Base-by-base conservation (phyloP, 2,888 invertebrate species). In the Drosophila flavopinicola region DNA sequence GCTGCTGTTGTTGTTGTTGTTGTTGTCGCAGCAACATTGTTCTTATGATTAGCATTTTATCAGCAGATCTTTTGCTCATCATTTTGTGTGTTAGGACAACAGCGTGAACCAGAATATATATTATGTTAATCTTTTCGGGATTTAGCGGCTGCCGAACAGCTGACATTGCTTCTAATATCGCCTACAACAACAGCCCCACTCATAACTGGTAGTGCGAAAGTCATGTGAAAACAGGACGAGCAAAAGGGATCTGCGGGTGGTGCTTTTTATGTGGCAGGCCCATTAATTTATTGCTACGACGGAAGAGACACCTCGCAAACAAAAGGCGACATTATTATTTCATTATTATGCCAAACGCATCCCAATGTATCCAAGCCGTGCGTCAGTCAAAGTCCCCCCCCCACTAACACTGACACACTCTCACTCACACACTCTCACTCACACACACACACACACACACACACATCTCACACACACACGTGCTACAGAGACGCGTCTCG, bases 251-350 rank as follows among this genome's bases (percentile, higher is more conserved):
- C 69, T 48, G 71, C 70, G 69, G 71, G 71, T 71, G 78, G 72
- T 70, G 71, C 75, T 67, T 82, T 85, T 86, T 85, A 75, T 85
- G 75, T 74, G 78, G 75, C 77, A 83, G 65, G 65, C 75, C 78
- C 85, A 85, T 85, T 85, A 85, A 85, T 85, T 85, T 85, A 85
- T 84, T 79, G 83, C 80, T 59, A 57, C 49, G 41, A 29, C 66
- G 61, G 66, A 77, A 68, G 75, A 83, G 77, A 85, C 78, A 83
- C 73, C 75, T 78, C 69, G 54, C 67, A 72, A 20, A 85, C 85
- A 85, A 84, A 85, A 75, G 75, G 76, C 85, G 83, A 85, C 85
- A 79, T 86, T 85, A 85, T 86, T 85, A 86, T 86, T 85, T 82
- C 85, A 85, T 85, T 85, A 86, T 85, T 86, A 85, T 85, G 87